A percentile compares a stretch with the other conserved stretches of the same genome.
phyloP scores from a whole-genome alignment of 2,888 invertebrate genomes.

The Venustoraphidia nigricollis region DNA sequence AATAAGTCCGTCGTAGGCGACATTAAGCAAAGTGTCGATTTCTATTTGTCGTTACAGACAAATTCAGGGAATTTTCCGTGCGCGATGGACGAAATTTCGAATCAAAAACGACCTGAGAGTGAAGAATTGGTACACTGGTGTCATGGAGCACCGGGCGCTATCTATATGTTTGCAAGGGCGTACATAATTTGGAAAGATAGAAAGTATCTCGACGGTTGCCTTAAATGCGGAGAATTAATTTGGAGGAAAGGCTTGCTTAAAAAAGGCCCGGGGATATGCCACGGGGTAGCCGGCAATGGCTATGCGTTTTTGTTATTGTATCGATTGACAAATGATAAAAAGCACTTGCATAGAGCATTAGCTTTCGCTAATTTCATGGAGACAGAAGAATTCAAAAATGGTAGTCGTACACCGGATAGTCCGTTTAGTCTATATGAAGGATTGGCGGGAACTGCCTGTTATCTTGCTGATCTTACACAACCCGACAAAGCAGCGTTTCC shows the following conservation, averaged over 20 bases:
- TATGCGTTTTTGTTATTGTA: constrained; percentile 66
- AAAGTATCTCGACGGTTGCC: constrained; percentile 52
- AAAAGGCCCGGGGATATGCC: constrained; percentile 84
- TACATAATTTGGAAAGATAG: constrained; percentile 57
- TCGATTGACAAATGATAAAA: constrained; percentile 52
- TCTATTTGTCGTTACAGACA: constrained; percentile 48
- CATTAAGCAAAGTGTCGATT: constrained; percentile 51
- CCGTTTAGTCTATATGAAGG: constrained; percentile 81
- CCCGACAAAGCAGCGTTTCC: constrained; percentile 68
- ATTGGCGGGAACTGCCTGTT: constrained; percentile 73
- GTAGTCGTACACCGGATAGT: constrained; percentile 61
- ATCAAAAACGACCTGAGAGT: constrained; percentile 25
- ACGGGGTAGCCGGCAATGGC: constrained; percentile 72
- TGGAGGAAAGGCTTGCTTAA: constrained; percentile 71
- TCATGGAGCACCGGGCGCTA: constrained; percentile 71
- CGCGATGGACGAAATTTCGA: constrained; percentile 50
- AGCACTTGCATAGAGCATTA: constrained; percentile 57
- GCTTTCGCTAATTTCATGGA: constrained; percentile 63
- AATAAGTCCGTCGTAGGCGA: constrained; percentile 37
- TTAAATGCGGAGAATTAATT: constrained; percentile 55
- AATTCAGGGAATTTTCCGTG: constrained; percentile 60
- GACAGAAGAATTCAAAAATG: constrained; percentile 43
- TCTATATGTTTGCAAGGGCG: constrained; percentile 71
- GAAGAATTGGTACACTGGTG: constrained; percentile 81
- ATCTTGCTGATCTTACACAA: constrained; percentile 54